Base-by-base conservation (phyloP, 2,888 invertebrate genomes). In the Standfussiana lucernea region DNA sequence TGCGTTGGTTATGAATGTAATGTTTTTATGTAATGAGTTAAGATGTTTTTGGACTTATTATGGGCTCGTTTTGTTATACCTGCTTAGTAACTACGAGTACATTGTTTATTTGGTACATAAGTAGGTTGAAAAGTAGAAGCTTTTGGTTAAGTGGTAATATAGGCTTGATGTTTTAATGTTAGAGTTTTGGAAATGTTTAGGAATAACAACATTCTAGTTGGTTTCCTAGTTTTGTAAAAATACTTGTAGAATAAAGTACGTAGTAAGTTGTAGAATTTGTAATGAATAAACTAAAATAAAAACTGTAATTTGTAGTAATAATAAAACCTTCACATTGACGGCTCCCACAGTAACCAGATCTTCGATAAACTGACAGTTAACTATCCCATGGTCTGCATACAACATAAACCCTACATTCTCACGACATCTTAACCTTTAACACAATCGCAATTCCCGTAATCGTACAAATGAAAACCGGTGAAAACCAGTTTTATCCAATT, bases 401-500 rank as follows among this genome's bases (percentile, higher is more conserved):
- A 69, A 32, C 21, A 24, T 35, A 62, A n/a, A 59, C 78, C 78
- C 62, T 67, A 70, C 45, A 79, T 90, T 91, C 91, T 83, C 91
- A 90, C 87, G 89, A 87, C 88, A 89, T 83, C 78, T 78, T 80
- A 82, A 82, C 86, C 84, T 85, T 71, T 80, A 69, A 82, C 74
- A 85, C 81, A 83, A 88, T 80, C 68, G 64, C 76, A 78, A 87
- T 85, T 87, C 83, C 77, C 83, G 84, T 87, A 88, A 86, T 87
- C 83, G 18, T 82, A 86, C 77, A 86, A 85, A 84, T 82, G 71
- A 81, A 82, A 84, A 79, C 62, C 70, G 75, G 72, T 85, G 80
- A 87, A 85, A 87, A 88, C 87, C 80, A 89, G 89, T 89, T 86
- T 88, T 79, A 89, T 86, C 90, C 83, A 86, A 88, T 89, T 87